Percentiles rank a stretch among this genome's conserved stretches.
These are phyloP conservation scores for Unio delphinus DNA, from an alignment of 2,888 invertebrate genomes.

Conservation along the genomic window DNA sequence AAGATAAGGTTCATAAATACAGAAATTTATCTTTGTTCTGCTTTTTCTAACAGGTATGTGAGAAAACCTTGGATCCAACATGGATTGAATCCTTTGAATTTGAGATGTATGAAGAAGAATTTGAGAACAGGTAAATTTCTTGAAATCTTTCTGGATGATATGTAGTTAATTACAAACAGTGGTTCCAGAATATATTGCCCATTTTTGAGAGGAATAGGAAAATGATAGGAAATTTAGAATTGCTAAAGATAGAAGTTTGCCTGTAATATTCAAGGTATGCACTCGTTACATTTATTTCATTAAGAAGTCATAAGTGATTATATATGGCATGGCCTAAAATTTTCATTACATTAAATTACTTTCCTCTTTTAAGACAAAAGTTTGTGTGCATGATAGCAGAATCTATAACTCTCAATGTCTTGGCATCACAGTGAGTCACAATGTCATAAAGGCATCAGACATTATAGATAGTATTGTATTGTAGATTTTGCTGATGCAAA, in stretches of 20 bases:
- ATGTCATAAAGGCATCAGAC: no score
- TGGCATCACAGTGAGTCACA: no score
- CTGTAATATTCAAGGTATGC: not conserved
- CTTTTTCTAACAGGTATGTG: constrained; percentile 33
- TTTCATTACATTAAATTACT: no score
- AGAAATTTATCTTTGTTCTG: not conserved
- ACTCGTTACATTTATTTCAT: not conserved
- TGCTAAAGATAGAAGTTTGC: not conserved
- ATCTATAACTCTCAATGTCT: no score
- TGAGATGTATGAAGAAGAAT: constrained; percentile 56
- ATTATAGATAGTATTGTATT: no score
- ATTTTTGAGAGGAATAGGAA: not conserved
- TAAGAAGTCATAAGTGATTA: no score
- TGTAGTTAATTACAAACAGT: not conserved
- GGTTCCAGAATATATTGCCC: not conserved
- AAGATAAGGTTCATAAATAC: no score
- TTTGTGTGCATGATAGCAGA: no score
- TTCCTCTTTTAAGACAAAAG: no score
- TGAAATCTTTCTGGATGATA: not conserved
- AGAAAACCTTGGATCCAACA: constrained; percentile 52
- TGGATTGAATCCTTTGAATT: constrained; percentile 67
- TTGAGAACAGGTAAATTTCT: constrained; percentile 50
- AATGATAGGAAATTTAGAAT: not conserved
- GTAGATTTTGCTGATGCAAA: no score
- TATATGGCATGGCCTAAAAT: no score